phyloP scores from a whole-genome alignment of 2,113 vertebrate genomes.

The Thinocorus orbignyianus region DNA sequence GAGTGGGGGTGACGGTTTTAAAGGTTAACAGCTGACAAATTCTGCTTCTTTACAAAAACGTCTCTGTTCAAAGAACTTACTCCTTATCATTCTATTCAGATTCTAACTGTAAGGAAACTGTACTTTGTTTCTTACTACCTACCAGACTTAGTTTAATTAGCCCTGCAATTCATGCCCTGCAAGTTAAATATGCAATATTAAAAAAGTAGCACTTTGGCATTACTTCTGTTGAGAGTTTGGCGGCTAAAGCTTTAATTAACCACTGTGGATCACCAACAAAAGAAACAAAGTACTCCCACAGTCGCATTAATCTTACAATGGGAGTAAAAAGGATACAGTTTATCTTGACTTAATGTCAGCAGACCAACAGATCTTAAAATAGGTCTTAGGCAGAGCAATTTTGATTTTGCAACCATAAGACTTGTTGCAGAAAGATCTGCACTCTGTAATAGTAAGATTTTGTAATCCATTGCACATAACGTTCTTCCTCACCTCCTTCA shows the following conservation, averaged over 20 bases:
- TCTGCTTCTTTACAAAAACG: not conserved
- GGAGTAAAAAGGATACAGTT: not conserved
- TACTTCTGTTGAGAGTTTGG: not conserved
- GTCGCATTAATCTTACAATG: not conserved
- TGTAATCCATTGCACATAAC: constrained; percentile 36
- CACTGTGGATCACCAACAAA: not conserved
- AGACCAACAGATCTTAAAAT: constrained; percentile 4
- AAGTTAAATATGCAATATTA: not conserved
- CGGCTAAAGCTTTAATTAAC: not conserved
- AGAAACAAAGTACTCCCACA: not conserved
- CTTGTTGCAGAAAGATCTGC: constrained; percentile 40
- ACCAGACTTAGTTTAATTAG: not conserved
- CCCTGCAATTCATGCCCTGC: not conserved
- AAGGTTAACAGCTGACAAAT: not conserved
- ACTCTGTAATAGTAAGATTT: constrained; percentile 20
- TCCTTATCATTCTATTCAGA: not conserved
- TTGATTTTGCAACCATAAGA: constrained; percentile 30
- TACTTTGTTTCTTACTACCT: not conserved
- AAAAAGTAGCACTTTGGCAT: not conserved
- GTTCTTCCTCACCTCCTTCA: constrained; percentile 3
- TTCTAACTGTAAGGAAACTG: not conserved
- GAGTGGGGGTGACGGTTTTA: not conserved
- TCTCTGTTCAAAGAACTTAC: not conserved
- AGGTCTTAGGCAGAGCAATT: not conserved
- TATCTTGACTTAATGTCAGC: not conserved